Percentiles rank a stretch among this genome's conserved stretches.
Evolutionary conservation across 2,888 invertebrate species (phyloP).

Genomic region (Neoitamus cyanurus): DNA sequence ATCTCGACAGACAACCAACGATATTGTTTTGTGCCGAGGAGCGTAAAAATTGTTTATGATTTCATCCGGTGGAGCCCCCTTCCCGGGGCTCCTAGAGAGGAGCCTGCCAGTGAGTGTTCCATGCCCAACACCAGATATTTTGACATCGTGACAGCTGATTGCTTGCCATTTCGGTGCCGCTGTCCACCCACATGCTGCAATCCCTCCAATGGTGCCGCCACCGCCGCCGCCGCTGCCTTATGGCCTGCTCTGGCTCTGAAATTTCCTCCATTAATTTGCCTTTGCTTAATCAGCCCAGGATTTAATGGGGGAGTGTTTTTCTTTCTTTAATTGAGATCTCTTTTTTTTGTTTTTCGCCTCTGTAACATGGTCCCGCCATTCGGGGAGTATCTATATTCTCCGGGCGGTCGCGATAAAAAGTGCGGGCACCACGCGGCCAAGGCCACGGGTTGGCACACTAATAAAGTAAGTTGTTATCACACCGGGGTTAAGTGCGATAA

Average conservation of each 20-base stretch:
- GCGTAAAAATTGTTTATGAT: constrained; percentile 27
- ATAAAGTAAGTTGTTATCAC: background rate
- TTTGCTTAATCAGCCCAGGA: background rate
- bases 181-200: constrained; percentile 6
- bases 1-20: background rate
- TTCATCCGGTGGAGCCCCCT: background rate
- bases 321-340: background rate
- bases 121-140: background rate
- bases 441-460: background rate
- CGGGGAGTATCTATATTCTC: background rate
- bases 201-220: background rate
- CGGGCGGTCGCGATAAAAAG: background rate
- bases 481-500: background rate
- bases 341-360: background rate
- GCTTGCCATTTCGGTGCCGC: background rate
- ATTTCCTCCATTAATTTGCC: background rate
- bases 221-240: background rate
- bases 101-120: background rate
- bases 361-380: background rate
- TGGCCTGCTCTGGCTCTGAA: background rate
- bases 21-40: background rate
- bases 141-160: background rate
- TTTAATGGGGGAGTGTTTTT: background rate
- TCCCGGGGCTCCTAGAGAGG: background rate
- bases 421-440: background rate